These are phyloP conservation scores for Aotus griseimembra DNA, from an alignment of 2,797 vertebrate species.

Conservation along the genomic window DNA sequence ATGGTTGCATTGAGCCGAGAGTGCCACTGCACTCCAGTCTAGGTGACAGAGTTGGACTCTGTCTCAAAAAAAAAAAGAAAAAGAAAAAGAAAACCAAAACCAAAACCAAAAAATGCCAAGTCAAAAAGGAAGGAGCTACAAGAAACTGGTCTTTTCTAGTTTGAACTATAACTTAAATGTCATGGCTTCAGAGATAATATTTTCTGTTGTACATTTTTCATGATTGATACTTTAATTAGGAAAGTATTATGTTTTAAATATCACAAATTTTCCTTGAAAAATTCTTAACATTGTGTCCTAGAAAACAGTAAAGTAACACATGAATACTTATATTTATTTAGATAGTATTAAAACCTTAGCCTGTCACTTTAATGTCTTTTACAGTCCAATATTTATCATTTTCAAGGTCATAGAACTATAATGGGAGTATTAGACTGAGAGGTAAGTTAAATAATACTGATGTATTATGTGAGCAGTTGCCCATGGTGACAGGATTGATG, in stretches of 20 bases:
- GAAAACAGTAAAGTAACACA: conserved; percentile 38
- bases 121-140: background rate
- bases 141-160: background rate
- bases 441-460: background rate
- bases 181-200: background rate
- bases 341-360: background rate
- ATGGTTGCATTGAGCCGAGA: too few relatives aligned
- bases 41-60: too few relatives aligned
- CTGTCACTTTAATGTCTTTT: background rate
- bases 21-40: too few relatives aligned
- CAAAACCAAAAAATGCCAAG: background rate
- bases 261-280: conserved; percentile 38
- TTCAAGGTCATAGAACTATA: background rate
- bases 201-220: conserved; percentile 19
- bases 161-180: background rate
- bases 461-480: background rate
- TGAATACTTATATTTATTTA: background rate
- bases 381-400: background rate
- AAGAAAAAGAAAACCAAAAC: too few relatives aligned
- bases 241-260: background rate
- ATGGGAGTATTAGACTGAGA: background rate
- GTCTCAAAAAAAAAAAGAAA: too few relatives aligned
- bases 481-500: background rate
- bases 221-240: background rate
- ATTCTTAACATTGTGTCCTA: background rate